Evolutionary conservation across 2,888 invertebrate genomes (phyloP).

Genomic region (Belgica antarctica): DNA sequence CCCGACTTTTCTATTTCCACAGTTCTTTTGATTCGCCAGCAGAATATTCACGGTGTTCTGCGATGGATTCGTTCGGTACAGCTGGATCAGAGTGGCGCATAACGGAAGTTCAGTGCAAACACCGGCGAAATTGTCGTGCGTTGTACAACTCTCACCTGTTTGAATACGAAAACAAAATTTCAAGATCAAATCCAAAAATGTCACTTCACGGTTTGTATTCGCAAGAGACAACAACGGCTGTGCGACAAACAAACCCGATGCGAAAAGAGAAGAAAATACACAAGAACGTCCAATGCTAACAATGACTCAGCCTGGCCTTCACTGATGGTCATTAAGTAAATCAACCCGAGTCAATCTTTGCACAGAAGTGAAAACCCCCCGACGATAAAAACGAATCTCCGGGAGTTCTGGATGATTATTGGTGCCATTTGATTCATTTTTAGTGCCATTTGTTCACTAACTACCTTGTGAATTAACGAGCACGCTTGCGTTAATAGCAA

Average conservation of each 20-base stretch:
- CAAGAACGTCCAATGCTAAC: not conserved
- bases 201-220: not conserved
- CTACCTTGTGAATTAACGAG: constrained; percentile 34
- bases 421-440: not conserved
- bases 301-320: not conserved
- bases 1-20: constrained; percentile 50
- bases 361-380: not conserved
- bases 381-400: not conserved
- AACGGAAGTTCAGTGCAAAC: constrained; percentile 50
- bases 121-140: constrained; percentile 52
- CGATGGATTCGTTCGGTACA: constrained; percentile 48
- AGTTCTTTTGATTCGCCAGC: constrained; percentile 48
- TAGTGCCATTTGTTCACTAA: not conserved
- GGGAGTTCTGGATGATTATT: not conserved
- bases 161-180: not conserved
- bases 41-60: constrained; percentile 46
- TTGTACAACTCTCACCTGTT: constrained; percentile 49
- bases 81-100: constrained; percentile 51
- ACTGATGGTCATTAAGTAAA: not conserved
- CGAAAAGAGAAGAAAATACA: not conserved
- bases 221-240: not conserved
- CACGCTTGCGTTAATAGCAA: not conserved
- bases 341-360: not conserved
- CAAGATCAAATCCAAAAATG: constrained; percentile 3
- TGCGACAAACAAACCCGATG: not conserved